Base-by-base conservation (phyloP, 2,113 vertebrate genomes). In the Sinocyclocheilus anophthalmus region DNA sequence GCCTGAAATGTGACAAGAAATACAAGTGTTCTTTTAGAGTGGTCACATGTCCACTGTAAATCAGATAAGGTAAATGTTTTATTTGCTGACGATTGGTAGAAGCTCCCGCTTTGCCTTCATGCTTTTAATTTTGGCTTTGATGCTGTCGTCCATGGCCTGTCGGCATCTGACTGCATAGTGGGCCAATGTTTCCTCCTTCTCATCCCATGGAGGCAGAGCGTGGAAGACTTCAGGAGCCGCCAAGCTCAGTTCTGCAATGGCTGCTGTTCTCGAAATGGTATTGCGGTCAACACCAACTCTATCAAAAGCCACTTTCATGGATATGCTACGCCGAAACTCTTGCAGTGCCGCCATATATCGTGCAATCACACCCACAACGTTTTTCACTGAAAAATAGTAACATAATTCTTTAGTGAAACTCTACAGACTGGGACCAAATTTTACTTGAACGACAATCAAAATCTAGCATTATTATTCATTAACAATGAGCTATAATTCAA, bases 221-320 rank as follows among this genome's bases (percentile, higher is more conserved):
- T 92, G 92, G 79, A 94, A 94, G 53, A 92, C 90, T 83, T 92
- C 93, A 0, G 93, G 93, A 0, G 93, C 92, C 0, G 92, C 92
- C 75, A 94, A 84, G 39, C 91, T 93, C 22, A 94, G 91, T 50
- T 94, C 93, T 0, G 92, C 93, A 33, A 93, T 93, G 80, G 93
- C 88, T 0, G 92, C 92, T 2, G 92, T 94, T 9, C 92, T 88
- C 48, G 92, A 93, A 87, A 94, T 94, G 4, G 92, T 94, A 87
- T 93, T 94, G 14, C 93, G 90, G 87, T 92, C 93, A 22, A 93
- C 93, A 0, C 93, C 92, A 1, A 93, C 91, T 18, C 92, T 85
- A 86, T 92, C 92, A 3, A 93, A 93, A 69, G 93, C 92, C 73
- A 92, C 92, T 72, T 93, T 93, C 92, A 93, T 93, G 70, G 93